Evolutionary conservation across 2,797 vertebrate genomes (phyloP), one percentile per base, ranked within the genome.

Genomic region (Mus caroli): DNA sequence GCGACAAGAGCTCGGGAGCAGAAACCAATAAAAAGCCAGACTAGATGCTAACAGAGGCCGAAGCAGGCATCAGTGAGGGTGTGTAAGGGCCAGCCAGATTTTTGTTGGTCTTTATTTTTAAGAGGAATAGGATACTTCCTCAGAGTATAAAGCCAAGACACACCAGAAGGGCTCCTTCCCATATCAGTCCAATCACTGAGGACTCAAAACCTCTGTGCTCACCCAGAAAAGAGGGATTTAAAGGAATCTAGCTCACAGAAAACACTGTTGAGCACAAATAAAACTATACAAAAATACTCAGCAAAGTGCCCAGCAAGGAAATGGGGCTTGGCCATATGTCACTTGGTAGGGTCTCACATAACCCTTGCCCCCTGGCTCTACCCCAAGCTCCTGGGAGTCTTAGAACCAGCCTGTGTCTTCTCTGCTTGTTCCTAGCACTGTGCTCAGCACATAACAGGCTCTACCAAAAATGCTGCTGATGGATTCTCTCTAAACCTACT

Each of bases 381-480:
- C 52, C 78, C 94, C 54, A 90, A 85, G 40, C 78, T 76, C 60
- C 69, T 64, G 83, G 43, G 73, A 64, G 82, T 75, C 71, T 96
- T 31, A 71, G 62, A 50, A 31, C 34, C 77, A 94, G 80, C 71
- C 84, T 92, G 77, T 31, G 62, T 50, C 64, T 88, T 88, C 88
- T 85, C 56, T 92, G n/a, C 52, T 40, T 88, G 80, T 90, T 92
- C 67, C 84, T 75, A 95, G 64, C 79, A 94, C 90, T 95, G 76
- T 93, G 87, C 60, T 78, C 80, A 92, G 92, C 88, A 94, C 58
- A 83, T 9, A 95, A 90, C 56, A 94, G 79, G 58, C 64, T 60
- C 73, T 95, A 90, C 96, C 83, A 58, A 97, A 97, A 96, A 94
- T 78, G 85, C 85, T 94, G 56, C 79, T 77, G 67, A 60, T 79